These are phyloP conservation scores for Lasaia peninsularis DNA, from an alignment of 1,140 invertebrate species.

Conservation along the genomic window DNA sequence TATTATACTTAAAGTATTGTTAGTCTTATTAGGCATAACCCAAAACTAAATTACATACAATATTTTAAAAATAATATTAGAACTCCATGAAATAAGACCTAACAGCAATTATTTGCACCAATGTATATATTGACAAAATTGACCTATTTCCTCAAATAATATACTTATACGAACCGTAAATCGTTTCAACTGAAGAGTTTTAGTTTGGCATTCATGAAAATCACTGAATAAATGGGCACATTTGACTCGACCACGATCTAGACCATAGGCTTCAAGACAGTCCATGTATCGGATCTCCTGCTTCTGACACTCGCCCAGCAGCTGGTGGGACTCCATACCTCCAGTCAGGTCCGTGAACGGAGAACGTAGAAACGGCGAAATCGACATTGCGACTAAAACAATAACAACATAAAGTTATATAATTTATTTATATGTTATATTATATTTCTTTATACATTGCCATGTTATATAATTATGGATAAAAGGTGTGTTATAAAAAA, in stretches of 20 bases:
- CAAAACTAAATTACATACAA: no score
- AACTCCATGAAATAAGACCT: no score
- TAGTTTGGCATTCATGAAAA: slow-evolving; percentile 81
- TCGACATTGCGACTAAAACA: slow-evolving; percentile 54
- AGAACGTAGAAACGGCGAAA: slow-evolving; percentile 80
- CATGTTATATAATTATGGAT: no score
- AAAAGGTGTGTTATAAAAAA: no score
- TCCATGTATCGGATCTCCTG: slow-evolving; percentile 83
- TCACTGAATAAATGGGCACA: slow-evolving; percentile 81
- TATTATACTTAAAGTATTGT: no score
- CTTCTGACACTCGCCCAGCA: slow-evolving; percentile 78
- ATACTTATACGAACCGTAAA: slow-evolving; percentile 59
- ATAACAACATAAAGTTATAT: slow-evolving; percentile 19
- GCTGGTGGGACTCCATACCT: slow-evolving; percentile 80
- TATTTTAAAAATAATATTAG: no score
- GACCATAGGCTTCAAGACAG: slow-evolving; percentile 86
- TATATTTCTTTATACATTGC: slow-evolving; percentile 44
- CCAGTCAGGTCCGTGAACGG: slow-evolving; percentile 84
- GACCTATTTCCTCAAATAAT: neutral
- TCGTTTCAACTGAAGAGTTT: slow-evolving; percentile 78
- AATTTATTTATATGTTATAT: slow-evolving; percentile 13
- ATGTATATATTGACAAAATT: no score
- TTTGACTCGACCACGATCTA: slow-evolving; percentile 75
- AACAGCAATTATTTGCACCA: no score
- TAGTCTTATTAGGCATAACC: no score